Percentiles rank a stretch among this genome's conserved stretches.
phyloP scores from a whole-genome alignment of 2,888 invertebrate species.

The Chrysopilus asiliformis region DNA sequence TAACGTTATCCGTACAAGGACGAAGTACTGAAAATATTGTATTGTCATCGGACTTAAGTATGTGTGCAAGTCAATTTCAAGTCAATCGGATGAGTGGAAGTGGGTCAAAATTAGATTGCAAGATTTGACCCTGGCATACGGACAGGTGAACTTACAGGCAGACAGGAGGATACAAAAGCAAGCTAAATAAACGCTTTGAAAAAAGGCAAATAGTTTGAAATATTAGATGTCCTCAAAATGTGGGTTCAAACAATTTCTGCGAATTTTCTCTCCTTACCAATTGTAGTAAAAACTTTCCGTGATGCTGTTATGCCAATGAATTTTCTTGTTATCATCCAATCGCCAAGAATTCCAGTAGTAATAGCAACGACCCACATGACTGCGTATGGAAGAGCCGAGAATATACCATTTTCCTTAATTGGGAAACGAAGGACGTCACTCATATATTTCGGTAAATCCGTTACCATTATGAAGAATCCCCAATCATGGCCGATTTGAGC shows the following conservation, averaged over 20 bases:
- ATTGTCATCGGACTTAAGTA: no score
- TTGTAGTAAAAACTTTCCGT: conserved; percentile 52
- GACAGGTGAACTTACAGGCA: no score
- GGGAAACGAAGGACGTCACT: conserved; percentile 45
- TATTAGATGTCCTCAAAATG: background rate
- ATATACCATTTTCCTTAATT: conserved; percentile 44
- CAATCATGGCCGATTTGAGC: conserved; percentile 57
- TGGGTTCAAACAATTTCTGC: background rate
- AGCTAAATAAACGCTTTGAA: no score
- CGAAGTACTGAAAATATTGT: no score
- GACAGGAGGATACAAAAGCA: no score
- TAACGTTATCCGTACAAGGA: no score
- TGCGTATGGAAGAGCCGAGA: conserved; percentile 47
- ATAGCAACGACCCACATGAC: conserved; percentile 48
- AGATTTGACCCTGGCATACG: no score
- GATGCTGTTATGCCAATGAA: conserved; percentile 43
- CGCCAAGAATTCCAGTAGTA: conserved; percentile 50
- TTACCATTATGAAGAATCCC: conserved; percentile 52
- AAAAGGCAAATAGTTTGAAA: background rate
- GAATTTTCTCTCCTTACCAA: conserved; percentile 39
- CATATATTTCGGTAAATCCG: conserved; percentile 51
- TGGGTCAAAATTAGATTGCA: no score
- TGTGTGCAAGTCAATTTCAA: no score
- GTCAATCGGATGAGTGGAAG: no score
- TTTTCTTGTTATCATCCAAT: conserved; percentile 48